Evolutionary conservation across 1,140 invertebrate species (phyloP).

Genomic region (Wasmannia auropunctata): DNA sequence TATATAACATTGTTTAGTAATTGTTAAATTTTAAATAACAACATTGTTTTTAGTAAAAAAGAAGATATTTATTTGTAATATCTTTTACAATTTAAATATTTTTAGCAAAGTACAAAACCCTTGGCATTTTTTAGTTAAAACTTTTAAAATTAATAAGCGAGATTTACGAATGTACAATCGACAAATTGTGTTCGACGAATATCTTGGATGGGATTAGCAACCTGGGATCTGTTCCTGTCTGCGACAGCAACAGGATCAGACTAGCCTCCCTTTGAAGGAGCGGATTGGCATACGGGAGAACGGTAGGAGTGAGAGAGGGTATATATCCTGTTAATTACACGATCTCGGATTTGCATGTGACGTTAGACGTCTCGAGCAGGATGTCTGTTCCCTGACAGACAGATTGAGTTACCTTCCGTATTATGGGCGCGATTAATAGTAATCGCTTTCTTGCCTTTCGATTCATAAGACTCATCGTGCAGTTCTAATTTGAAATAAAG

Average conservation of each 20-base stretch:
- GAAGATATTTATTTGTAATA: background rate
- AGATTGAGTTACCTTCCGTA: conserved; percentile 50
- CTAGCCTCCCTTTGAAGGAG: conserved; percentile 49
- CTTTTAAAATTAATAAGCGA: conserved; percentile 9
- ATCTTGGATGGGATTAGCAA: conserved; percentile 41
- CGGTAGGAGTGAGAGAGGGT: background rate
- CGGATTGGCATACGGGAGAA: conserved; percentile 55
- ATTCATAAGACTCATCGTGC: background rate
- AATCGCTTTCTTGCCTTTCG: conserved; percentile 7
- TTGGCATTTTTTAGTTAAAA: background rate
- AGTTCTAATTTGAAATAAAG: background rate
- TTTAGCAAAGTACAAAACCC: background rate
- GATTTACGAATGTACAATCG: conserved; percentile 5
- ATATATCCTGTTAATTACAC: conserved; percentile 62
- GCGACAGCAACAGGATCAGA: conserved; percentile 36
- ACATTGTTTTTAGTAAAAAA: background rate
- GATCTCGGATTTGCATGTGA: conserved; percentile 66
- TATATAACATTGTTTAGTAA: background rate
- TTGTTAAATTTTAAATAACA: background rate
- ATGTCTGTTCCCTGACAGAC: conserved; percentile 52
- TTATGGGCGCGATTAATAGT: conserved; percentile 51
- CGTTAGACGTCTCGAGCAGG: conserved; percentile 69
- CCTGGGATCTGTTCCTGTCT: conserved; percentile 30
- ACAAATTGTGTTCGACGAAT: conserved; percentile 1
- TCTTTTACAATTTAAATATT: background rate